A percentile compares a stretch with the other conserved stretches of the same genome.
These are phyloP conservation scores for Caenorhabditis sinica DNA, from an alignment of 2,888 invertebrate genomes.

Conservation along the genomic window DNA sequence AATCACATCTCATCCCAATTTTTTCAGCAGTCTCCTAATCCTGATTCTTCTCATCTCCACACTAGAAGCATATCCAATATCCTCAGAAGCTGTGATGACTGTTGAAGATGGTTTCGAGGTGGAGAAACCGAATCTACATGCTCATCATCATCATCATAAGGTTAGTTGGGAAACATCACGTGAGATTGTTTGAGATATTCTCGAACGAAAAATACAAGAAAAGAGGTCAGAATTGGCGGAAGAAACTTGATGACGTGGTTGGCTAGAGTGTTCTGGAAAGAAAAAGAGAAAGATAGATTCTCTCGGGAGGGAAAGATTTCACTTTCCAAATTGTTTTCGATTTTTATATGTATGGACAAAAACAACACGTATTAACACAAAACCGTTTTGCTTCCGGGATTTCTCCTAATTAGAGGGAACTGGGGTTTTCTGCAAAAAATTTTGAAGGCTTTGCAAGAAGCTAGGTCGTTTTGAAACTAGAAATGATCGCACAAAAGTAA, in stretches of 20 bases:
- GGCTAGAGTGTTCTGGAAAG: slow-evolving; percentile 33
- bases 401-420: neutral
- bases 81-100: slow-evolving; percentile 39
- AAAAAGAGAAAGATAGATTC: slow-evolving; percentile 9
- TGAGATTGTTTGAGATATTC: slow-evolving; percentile 25
- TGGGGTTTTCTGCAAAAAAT: neutral
- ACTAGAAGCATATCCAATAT: slow-evolving; percentile 24
- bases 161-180: slow-evolving; percentile 39
- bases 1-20: slow-evolving; percentile 18
- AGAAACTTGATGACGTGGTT: slow-evolving; percentile 52
- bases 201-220: neutral
- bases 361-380: slow-evolving; percentile 29
- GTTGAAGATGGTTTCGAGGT: slow-evolving; percentile 38
- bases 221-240: slow-evolving; percentile 38
- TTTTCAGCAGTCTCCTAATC: slow-evolving; percentile 28
- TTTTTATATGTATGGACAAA: slow-evolving; percentile 24
- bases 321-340: slow-evolving; percentile 43
- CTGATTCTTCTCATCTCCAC: slow-evolving; percentile 19
- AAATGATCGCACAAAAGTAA: too few species aligned
- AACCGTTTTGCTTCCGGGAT: slow-evolving; percentile 29
- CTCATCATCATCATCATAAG: slow-evolving; percentile 62
- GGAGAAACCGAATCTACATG: slow-evolving; percentile 13
- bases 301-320: slow-evolving; percentile 17
- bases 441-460: neutral
- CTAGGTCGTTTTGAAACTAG: too few species aligned